Evolutionary conservation across 2,113 vertebrate genomes (phyloP).

Genomic region (Chascanopsetta lugubris): DNA sequence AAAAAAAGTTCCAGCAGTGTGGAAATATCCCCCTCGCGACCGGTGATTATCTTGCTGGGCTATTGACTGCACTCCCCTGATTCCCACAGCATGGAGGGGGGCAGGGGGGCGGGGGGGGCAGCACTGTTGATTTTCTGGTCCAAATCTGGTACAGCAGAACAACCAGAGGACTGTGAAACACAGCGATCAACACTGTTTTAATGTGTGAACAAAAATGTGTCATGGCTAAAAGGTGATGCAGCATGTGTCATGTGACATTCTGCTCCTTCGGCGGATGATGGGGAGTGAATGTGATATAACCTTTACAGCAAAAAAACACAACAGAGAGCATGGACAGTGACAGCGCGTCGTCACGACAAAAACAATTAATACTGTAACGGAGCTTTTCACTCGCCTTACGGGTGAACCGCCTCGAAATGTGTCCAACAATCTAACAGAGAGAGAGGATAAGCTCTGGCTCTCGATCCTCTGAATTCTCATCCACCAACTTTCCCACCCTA

Average conservation of each 20-base stretch:
- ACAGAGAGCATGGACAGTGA: slow-evolving; percentile 14
- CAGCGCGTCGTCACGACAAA: background rate
- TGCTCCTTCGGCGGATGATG: background rate
- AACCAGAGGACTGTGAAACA: slow-evolving; percentile 19
- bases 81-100: too few species aligned
- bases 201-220: background rate
- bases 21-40: too few species aligned
- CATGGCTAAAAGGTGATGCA: slow-evolving; percentile 8
- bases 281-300: slow-evolving; percentile 15
- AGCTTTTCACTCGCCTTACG: background rate
- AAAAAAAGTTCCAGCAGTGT: too few species aligned
- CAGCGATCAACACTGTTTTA: background rate
- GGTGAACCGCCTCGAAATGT: background rate
- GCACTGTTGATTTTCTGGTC: too few species aligned
- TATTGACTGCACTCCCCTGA: too few species aligned
- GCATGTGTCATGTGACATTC: background rate
- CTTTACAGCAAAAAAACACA: slow-evolving; percentile 11
- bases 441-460: slow-evolving; percentile 41
- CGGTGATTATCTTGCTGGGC: too few species aligned
- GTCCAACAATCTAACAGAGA: slow-evolving; percentile 33
- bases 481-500: slow-evolving; percentile 49
- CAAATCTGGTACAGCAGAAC: too few species aligned
- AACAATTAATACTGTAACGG: background rate
- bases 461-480: slow-evolving; percentile 29
- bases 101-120: too few species aligned